Conservation (phyloP, 2,113 vertebrate species). For the Chaetops frenatus region DNA sequence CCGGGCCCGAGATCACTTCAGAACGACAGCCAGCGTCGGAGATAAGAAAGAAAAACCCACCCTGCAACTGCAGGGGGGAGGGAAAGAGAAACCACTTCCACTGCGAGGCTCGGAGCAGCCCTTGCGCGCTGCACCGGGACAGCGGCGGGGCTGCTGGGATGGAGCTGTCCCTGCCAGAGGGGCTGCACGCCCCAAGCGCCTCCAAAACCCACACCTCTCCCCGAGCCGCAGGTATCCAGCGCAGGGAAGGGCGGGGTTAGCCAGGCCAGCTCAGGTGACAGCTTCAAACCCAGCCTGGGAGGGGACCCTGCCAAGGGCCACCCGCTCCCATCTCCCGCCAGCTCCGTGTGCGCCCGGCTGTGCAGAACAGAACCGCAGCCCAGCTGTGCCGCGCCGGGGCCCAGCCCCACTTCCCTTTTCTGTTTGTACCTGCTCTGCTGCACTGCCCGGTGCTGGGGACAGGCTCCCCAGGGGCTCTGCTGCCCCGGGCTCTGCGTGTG, state of each 20-base stretch:
- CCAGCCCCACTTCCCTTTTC: background rate
- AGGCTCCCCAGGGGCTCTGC: background rate
- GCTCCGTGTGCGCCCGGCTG: background rate
- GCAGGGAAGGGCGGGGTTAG: rapidly evolving
- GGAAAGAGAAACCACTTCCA: conserved; percentile 38
- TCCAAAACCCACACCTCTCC: background rate
- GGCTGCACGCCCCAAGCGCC: background rate
- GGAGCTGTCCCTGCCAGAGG: background rate
- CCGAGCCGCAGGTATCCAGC: rapidly evolving
- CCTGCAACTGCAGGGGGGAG: background rate
- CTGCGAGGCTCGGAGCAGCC: background rate
- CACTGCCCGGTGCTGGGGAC: background rate
- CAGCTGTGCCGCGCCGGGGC: background rate
- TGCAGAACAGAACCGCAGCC: background rate
- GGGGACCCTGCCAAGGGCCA: background rate
- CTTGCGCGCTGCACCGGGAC: background rate
- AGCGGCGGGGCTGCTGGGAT: rapidly evolving
- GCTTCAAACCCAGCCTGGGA: background rate
- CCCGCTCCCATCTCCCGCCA: background rate
- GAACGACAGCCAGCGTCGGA: background rate
- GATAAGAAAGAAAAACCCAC: background rate
- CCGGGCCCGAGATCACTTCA: background rate
- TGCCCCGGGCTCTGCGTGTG: background rate
- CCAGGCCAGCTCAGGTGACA: background rate
- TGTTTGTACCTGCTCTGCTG: background rate